Conservation (phyloP, 1,140 invertebrate species). For the Drosophila watanabei region DNA sequence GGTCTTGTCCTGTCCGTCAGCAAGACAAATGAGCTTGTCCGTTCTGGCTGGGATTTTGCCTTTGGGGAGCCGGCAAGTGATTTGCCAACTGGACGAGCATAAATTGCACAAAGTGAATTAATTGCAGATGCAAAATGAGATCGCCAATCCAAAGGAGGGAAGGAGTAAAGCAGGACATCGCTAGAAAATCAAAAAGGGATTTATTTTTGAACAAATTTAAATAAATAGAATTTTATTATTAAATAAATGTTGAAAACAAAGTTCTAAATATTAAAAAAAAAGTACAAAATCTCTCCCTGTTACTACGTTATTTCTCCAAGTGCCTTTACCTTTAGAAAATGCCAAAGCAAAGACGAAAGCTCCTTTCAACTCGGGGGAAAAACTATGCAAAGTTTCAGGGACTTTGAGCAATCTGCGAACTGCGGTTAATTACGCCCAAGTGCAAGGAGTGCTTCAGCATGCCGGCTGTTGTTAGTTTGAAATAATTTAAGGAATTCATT, state of each 20-base stretch:
- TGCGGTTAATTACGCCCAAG: constrained; percentile 51
- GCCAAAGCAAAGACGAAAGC: constrained; percentile 9
- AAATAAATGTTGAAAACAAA: neutral
- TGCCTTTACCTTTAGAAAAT: constrained; percentile 7
- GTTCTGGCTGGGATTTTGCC: constrained; percentile 45
- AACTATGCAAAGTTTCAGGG: constrained; percentile 19
- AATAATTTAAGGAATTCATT: constrained; percentile 47
- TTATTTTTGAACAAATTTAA: rapidly evolving
- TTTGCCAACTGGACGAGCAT: constrained; percentile 61
- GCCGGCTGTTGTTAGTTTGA: constrained; percentile 19
- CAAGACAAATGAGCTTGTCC: constrained; percentile 67
- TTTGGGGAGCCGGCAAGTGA: constrained; percentile 16
- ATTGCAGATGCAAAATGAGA: constrained; percentile 52
- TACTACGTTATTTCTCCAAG: neutral
- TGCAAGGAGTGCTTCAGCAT: constrained; percentile 27
- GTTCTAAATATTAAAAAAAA: no score
- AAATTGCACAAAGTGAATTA: constrained; percentile 61
- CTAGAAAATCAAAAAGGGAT: neutral
- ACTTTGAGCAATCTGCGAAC: constrained; percentile 13
- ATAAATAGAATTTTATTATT: neutral
- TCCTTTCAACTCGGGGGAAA: neutral
- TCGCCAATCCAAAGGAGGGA: neutral
- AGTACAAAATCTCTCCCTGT: neutral
- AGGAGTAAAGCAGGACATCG: neutral
- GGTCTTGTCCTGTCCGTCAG: constrained; percentile 11